These are phyloP conservation scores for Drosophila anceps DNA, from an alignment of 2,888 invertebrate genomes.

Conservation along the genomic window DNA sequence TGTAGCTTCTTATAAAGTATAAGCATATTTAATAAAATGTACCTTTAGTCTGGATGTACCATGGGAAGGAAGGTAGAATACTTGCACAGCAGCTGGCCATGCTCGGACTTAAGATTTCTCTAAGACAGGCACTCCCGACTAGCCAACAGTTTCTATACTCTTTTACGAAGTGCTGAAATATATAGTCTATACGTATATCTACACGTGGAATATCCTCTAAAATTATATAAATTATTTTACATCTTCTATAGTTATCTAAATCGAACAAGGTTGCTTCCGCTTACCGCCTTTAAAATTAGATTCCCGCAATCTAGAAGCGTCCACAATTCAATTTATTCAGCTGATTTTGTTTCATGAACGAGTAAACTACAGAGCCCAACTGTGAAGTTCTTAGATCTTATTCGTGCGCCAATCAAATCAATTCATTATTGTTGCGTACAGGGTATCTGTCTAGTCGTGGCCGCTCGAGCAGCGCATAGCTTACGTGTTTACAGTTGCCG, in stretches of 20 bases:
- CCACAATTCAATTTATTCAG: neutral
- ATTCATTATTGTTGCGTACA: neutral
- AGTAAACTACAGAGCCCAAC: neutral
- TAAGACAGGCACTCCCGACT: neutral
- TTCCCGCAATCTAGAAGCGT: too few relatives aligned
- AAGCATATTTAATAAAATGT: too few relatives aligned
- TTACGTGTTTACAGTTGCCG: conserved; percentile 38
- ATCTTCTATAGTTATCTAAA: too few relatives aligned
- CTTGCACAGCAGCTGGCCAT: neutral
- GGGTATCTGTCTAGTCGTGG: conserved; percentile 1
- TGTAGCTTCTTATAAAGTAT: neutral
- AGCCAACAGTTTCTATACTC: neutral
- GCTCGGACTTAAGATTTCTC: neutral
- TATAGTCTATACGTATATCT: neutral
- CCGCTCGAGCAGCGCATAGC: neutral
- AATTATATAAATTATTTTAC: neutral
- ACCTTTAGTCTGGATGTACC: too few relatives aligned
- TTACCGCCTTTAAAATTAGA: too few relatives aligned
- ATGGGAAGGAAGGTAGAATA: neutral
- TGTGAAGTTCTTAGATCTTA: too few relatives aligned
- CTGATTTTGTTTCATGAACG: neutral
- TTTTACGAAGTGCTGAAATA: neutral
- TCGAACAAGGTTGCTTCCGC: too few relatives aligned
- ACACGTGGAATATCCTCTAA: neutral
- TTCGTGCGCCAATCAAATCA: neutral